Evolutionary conservation across 1,140 invertebrate species (phyloP), one percentile per base, ranked within the genome.

Genomic region (Xylocopa sonorina): DNA sequence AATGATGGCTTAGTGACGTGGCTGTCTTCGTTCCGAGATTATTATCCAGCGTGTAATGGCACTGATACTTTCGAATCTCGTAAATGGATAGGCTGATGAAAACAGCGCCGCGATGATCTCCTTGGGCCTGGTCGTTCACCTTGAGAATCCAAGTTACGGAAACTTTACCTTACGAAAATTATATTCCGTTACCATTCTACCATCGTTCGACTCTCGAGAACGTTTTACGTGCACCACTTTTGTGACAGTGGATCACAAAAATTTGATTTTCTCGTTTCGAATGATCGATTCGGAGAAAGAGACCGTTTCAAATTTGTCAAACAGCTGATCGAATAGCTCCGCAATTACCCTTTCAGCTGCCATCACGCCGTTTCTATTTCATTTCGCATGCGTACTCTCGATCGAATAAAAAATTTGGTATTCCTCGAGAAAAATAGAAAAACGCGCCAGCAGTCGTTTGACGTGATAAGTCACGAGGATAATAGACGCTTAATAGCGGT

Each of bases 1-100:
- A 82, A 83, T 78, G 62, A 78, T 50, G 29, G 66, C 34, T 62
- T 2, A 46, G 21, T 43, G 64, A 63, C 18, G 38, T 29, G 7
- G 21, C 41, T 14, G 14, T 32, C 14, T 68, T 58, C 38, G 27
- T n/a, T n/a, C n/a, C 3, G 38, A 34, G 48, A n/a, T 41, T 34
- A 60, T 76, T 58, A 69, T 14, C 32, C 51, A 9, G 24, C 34
- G 57, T 57, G 77, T 50, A 80, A 34, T 68, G 62, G 68, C 60
- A 81, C 10, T 32, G 27, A 48, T 51, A 16, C 73, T 76, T 66
- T 76, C 73, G 38, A 46, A 57, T 67, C 63, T 21, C 5, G 62
- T 41, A 46, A 55, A 66, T n/a, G 24, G 24, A 38, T 9, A 46
- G 7, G 0, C n/a, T 73, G 24, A 51, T 57, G 67, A 43, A 10